Conservation (phyloP, 2,797 vertebrate species). For the Ctenopoma kingsleyae region DNA sequence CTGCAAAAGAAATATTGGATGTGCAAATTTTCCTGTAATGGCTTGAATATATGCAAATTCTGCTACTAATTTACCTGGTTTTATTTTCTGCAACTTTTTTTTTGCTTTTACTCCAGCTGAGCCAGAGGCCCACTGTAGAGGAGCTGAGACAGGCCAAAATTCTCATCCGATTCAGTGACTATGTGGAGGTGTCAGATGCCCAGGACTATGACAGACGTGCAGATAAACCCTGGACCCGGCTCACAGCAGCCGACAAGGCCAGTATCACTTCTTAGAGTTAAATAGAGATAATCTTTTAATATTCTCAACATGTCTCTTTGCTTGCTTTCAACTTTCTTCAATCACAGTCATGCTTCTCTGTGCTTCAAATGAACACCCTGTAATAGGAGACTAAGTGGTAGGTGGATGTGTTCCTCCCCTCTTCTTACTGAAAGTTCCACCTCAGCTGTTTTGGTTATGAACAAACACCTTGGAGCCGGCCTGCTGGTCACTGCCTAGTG, state of each 20-base stretch:
- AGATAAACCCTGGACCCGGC: conserved; percentile 97
- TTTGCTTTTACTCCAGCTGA: conserved; percentile 84
- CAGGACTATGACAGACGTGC: conserved; percentile 97
- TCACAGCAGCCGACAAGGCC: conserved; percentile 97
- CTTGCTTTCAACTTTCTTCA: conserved; percentile 22
- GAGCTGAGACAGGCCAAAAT: conserved; percentile 96
- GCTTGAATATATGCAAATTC: conserved; percentile 11
- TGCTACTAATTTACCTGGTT: neutral
- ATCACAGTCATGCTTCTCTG: neutral
- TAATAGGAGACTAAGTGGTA: conserved; percentile 15
- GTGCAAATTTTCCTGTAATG: neutral
- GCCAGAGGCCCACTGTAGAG: conserved; percentile 96
- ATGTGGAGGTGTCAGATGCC: conserved; percentile 96
- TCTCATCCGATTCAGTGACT: conserved; percentile 97
- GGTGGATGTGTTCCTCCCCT: conserved; percentile 37
- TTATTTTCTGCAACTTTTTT: conserved; percentile 12
- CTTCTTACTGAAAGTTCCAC: conserved; percentile 40
- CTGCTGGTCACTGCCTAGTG: conserved; percentile 46
- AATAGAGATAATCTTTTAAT: conserved; percentile 28
- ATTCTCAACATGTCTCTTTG: conserved; percentile 10
- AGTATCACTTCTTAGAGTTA: conserved; percentile 50
- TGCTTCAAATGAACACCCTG: conserved; percentile 8
- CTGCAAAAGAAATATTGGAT: neutral
- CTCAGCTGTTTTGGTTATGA: conserved; percentile 49
- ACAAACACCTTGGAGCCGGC: conserved; percentile 53